phyloP scores from a whole-genome alignment of 2,888 invertebrate species.

The Caenorhabditis doughertyi region DNA sequence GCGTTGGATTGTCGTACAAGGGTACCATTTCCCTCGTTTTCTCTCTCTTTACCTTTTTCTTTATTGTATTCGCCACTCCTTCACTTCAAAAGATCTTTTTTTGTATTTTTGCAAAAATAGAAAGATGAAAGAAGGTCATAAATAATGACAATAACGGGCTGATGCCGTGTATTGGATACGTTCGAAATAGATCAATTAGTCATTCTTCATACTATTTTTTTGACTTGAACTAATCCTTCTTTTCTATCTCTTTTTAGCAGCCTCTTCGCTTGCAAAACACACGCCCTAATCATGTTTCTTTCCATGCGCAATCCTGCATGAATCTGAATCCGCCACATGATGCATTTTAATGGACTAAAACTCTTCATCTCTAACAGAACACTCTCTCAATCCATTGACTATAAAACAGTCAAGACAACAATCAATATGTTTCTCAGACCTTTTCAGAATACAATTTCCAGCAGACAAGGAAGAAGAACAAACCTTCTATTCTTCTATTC shows the following conservation, averaged over 20 bases:
- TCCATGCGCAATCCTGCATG: background rate
- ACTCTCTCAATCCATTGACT: background rate
- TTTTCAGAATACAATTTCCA: slow-evolving; percentile 10
- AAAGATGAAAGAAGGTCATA: slow-evolving; percentile 9
- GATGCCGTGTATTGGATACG: slow-evolving; percentile 6
- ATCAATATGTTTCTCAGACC: background rate
- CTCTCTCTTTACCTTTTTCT: background rate
- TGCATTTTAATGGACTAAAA: slow-evolving; percentile 5
- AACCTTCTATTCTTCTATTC: background rate
- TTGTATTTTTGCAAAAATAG: slow-evolving; percentile 38
- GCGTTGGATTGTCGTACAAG: slow-evolving; percentile 16
- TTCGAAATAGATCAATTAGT: slow-evolving; percentile 21
- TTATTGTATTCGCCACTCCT: background rate
- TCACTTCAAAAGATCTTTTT: background rate
- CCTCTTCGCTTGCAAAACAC: background rate
- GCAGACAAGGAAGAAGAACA: slow-evolving; percentile 14
- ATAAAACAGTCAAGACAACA: slow-evolving; percentile 1
- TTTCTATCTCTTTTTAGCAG: background rate
- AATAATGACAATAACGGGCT: slow-evolving; percentile 24
- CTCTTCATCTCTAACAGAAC: background rate
- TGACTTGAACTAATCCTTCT: slow-evolving; percentile 5
- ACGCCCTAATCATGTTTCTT: slow-evolving; percentile 17
- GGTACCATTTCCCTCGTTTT: slow-evolving; percentile 16
- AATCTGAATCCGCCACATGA: slow-evolving; percentile 1
- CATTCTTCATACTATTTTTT: slow-evolving; percentile 18